phyloP scores from a whole-genome alignment of 1,140 invertebrate genomes.

The Sycophila sp. region DNA sequence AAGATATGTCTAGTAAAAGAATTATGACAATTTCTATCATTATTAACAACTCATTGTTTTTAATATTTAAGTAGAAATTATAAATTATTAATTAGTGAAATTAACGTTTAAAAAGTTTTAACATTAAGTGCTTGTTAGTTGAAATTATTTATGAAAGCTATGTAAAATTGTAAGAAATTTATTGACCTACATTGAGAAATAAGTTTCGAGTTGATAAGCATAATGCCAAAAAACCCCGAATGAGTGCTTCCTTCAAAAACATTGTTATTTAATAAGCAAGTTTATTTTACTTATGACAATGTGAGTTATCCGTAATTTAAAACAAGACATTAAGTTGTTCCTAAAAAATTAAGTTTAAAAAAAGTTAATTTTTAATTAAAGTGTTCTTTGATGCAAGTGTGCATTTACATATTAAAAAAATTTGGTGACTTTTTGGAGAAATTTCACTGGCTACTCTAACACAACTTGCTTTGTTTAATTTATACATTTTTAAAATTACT shows the following conservation, averaged over 20 bases:
- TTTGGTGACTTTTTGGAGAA: neutral
- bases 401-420: constrained; percentile 2
- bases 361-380: neutral
- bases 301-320: neutral
- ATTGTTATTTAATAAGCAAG: constrained; percentile 17
- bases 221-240: constrained; percentile 50
- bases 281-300: constrained; percentile 1
- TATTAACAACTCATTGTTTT: too few relatives aligned
- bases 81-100: too few relatives aligned
- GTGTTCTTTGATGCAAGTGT: neutral
- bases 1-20: too few relatives aligned
- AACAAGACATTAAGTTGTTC: neutral
- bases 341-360: neutral
- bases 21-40: neutral
- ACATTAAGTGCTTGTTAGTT: neutral
- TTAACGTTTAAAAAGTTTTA: constrained; percentile 9
- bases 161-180: neutral
- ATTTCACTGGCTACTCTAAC: neutral
- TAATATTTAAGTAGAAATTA: neutral
- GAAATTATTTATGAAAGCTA: constrained; percentile 1
- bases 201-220: constrained; percentile 30
- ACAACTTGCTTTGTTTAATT: too few relatives aligned
- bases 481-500: too few relatives aligned
- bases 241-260: constrained; percentile 44
- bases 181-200: constrained; percentile 34